These are phyloP conservation scores for Drosophila triauraria DNA, from an alignment of 1,140 invertebrate genomes.

Conservation along the genomic window DNA sequence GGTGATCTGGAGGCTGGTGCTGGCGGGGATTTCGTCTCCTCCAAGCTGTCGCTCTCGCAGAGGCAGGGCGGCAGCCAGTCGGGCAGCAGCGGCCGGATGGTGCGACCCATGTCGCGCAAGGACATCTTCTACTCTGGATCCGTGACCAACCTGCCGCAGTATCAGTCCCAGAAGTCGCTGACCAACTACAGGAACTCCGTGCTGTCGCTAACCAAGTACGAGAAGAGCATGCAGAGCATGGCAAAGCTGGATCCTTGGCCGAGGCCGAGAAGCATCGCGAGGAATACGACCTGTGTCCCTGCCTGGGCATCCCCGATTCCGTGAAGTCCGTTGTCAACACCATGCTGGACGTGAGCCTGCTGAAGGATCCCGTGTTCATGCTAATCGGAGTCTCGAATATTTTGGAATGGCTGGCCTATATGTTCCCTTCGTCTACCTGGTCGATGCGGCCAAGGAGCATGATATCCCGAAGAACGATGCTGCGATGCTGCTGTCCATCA, in stretches of 20 bases:
- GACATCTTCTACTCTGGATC: conserved; percentile 99
- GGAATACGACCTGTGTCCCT: conserved; percentile 91
- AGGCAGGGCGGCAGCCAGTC: conserved; percentile 63
- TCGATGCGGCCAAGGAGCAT: conserved; percentile 91
- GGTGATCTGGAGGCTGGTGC: conserved; percentile 87
- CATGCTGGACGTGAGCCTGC: conserved; percentile 96
- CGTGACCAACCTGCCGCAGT: conserved; percentile 95
- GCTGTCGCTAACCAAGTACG: conserved; percentile 90
- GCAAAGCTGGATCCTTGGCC: conserved; percentile 75
- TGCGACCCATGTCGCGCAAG: conserved; percentile 96
- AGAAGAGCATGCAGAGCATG: conserved; percentile 87
- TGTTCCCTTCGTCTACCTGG: conserved; percentile 97
- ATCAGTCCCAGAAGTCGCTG: conserved; percentile 96
- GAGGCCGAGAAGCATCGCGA: conserved; percentile 89
- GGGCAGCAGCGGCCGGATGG: conserved; percentile 86
- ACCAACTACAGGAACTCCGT: conserved; percentile 93
- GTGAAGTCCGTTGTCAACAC: conserved; percentile 93
- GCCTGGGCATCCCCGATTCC: conserved; percentile 91
- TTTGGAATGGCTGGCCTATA: conserved; percentile 96
- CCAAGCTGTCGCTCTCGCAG: conserved; percentile 85
- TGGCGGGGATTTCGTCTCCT: conserved; percentile 84
- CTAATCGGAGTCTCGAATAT: conserved; percentile 97
- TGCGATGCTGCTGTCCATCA: conserved; percentile 95
- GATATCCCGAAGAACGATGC: conserved; percentile 91
- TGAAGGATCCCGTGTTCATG: conserved; percentile 96